A percentile compares a stretch with the other conserved stretches of the same genome.
phyloP scores from a whole-genome alignment of 2,113 vertebrate genomes.

The Canis aureus region DNA sequence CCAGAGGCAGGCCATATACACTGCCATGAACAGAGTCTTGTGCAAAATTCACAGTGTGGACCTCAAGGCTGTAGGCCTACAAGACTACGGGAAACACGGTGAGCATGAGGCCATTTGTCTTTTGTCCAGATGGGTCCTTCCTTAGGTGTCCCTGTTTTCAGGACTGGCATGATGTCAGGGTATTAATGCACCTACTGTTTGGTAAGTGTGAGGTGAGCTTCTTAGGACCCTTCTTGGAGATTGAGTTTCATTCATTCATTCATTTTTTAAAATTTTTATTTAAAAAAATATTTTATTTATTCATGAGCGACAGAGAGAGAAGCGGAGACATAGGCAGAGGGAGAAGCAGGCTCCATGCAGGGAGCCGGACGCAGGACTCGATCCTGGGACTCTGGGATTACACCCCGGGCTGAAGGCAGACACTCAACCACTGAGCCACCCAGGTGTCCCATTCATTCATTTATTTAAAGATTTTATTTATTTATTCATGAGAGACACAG shows the following conservation, averaged over 20 bases:
- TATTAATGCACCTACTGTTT: not conserved
- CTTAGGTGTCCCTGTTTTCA: not conserved
- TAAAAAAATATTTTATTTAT: too few relatives aligned
- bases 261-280: too few relatives aligned
- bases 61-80: slow-evolving; percentile 78
- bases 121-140: not conserved
- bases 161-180: not conserved
- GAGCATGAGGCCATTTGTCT: not conserved
- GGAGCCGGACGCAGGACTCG: too few relatives aligned
- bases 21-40: slow-evolving; percentile 87
- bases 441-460: too few relatives aligned
- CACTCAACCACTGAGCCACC: too few relatives aligned
- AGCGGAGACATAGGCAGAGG: too few relatives aligned
- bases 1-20: slow-evolving; percentile 83
- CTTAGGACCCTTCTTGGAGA: not conserved
- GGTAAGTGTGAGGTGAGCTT: not conserved
- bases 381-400: too few relatives aligned
- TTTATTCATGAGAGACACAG: too few relatives aligned
- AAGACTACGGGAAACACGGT: slow-evolving; percentile 85
- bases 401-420: too few relatives aligned
- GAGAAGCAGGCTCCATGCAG: too few relatives aligned
- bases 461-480: too few relatives aligned
- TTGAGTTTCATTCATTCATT: not conserved
- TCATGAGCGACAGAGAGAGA: too few relatives aligned
- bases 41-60: slow-evolving; percentile 89